phyloP scores from a whole-genome alignment of 2,797 vertebrate genomes.

The Ispidina picta region DNA sequence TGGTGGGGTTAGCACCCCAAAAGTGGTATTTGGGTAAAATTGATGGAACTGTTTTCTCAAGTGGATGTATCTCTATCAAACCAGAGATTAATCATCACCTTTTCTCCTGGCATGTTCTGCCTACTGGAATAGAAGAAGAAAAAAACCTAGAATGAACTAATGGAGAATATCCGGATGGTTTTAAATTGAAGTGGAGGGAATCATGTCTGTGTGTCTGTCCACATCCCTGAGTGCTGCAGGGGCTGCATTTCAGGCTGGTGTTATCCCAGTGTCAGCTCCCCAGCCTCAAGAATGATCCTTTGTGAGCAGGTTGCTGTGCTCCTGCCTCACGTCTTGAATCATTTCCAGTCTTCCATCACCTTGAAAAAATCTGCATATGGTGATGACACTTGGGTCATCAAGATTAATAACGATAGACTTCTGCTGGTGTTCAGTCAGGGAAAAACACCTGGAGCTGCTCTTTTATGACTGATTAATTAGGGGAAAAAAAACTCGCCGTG shows the following conservation, averaged over 20 bases:
- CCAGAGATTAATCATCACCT: background rate
- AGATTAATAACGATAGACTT: constrained; percentile 19
- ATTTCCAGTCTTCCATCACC: background rate
- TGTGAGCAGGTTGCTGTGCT: rapidly evolving
- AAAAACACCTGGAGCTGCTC: constrained; percentile 67
- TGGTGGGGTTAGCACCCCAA: rapidly evolving
- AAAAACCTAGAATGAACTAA: background rate
- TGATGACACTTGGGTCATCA: constrained; percentile 24
- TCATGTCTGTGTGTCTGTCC: rapidly evolving
- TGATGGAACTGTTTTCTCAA: background rate
- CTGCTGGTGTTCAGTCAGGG: background rate
- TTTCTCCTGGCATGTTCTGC: background rate
- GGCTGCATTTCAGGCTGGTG: rapidly evolving
- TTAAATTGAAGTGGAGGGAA: background rate
- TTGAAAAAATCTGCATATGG: background rate
- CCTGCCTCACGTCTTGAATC: rapidly evolving
- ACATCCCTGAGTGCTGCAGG: rapidly evolving
- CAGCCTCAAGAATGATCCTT: background rate
- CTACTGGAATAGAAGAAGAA: background rate
- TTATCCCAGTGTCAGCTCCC: background rate
- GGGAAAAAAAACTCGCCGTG: background rate
- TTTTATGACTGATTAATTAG: constrained; percentile 70
- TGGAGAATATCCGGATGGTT: background rate
- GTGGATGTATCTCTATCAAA: background rate
- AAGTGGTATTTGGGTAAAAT: background rate